Conservation (phyloP, 2,888 invertebrate genomes). For the Drosophila siamana region DNA sequence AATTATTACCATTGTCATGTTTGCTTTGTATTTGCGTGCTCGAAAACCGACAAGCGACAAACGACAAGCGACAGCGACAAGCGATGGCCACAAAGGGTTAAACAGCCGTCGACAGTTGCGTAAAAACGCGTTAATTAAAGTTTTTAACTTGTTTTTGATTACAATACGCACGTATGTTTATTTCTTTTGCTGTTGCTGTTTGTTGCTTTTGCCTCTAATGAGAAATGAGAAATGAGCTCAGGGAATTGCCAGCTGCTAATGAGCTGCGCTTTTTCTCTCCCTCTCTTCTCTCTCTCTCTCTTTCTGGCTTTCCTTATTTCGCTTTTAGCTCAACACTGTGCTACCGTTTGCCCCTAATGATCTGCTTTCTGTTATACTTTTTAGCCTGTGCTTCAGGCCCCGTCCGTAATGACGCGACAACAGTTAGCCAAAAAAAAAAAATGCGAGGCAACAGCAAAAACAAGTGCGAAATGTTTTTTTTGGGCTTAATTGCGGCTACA, state of each 20-base stretch:
- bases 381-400: constrained; percentile 19
- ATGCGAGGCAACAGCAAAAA: neutral
- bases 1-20: constrained; percentile 81
- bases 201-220: constrained; percentile 41
- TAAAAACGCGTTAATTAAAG: constrained; percentile 80
- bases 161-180: constrained; percentile 37
- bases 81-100: constrained; percentile 71
- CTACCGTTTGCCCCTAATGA: constrained; percentile 37
- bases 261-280: constrained; percentile 35
- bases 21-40: constrained; percentile 70
- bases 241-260: constrained; percentile 71
- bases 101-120: constrained; percentile 77
- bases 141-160: constrained; percentile 75
- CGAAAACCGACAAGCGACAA: constrained; percentile 26
- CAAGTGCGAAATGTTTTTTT: constrained; percentile 17
- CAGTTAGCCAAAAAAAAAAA: constrained; percentile 1
- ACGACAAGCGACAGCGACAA: constrained; percentile 26
- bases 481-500: constrained; percentile 40
- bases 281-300: neutral
- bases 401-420: neutral
- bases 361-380: constrained; percentile 13
- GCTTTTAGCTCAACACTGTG: constrained; percentile 4
- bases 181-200: constrained; percentile 18
- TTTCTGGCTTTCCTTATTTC: neutral
- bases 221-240: constrained; percentile 31